phyloP scores from a whole-genome alignment of 2,797 vertebrate genomes.

The Perdix hodgsoniae region DNA sequence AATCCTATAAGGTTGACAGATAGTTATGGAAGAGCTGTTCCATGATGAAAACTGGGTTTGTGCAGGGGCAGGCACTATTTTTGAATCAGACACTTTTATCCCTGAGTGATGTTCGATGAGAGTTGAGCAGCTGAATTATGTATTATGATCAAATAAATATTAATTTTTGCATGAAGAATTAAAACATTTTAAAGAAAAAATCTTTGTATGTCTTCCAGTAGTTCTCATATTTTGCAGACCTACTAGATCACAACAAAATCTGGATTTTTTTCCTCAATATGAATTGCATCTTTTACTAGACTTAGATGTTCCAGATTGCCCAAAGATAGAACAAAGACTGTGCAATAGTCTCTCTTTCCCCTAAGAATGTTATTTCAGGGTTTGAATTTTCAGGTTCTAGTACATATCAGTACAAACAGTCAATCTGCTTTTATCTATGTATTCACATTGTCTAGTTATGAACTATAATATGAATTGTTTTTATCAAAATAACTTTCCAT shows the following conservation, averaged over 20 bases:
- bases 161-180: constrained; percentile 35
- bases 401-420: neutral
- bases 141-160: constrained; percentile 60
- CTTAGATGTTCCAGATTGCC: neutral
- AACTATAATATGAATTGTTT: neutral
- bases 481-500: neutral
- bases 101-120: neutral
- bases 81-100: constrained; percentile 1
- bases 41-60: neutral
- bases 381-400: neutral
- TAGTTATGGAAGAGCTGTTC: neutral
- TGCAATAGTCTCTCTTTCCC: neutral
- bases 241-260: neutral
- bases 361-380: neutral
- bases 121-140: constrained; percentile 31
- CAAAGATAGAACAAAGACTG: neutral
- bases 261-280: neutral
- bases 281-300: neutral
- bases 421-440: neutral
- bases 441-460: neutral
- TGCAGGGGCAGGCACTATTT: neutral
- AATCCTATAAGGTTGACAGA: neutral
- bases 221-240: neutral
- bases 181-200: constrained; percentile 14
- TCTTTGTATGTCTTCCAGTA: neutral